Conservation (phyloP, 2,888 invertebrate genomes). For the Lapara coniferarum region DNA sequence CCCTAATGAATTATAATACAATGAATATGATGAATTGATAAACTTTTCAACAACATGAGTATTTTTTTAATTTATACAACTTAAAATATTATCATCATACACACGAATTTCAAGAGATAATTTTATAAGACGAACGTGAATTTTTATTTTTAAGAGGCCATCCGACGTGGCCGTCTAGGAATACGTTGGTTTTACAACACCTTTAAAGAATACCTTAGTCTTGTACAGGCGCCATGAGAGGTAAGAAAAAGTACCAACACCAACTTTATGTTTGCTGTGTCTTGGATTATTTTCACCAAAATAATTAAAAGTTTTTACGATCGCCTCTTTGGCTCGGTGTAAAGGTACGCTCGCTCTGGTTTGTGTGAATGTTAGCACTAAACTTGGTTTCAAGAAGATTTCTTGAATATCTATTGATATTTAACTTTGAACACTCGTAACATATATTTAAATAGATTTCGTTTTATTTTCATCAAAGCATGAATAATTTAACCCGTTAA, state of each 20-base stretch:
- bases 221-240: conserved; percentile 56
- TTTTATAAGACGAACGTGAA: conserved; percentile 40
- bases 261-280: conserved; percentile 73
- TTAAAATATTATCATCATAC: no score
- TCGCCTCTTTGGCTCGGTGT: conserved; percentile 61
- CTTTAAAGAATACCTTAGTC: conserved; percentile 78
- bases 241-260: conserved; percentile 71
- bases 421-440: background rate
- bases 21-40: no score
- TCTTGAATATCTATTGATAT: conserved; percentile 45
- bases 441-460: background rate
- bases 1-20: no score
- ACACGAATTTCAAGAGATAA: no score
- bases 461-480: no score
- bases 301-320: conserved; percentile 82
- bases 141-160: conserved; percentile 63
- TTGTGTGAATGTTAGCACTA: conserved; percentile 54
- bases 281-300: conserved; percentile 66
- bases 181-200: conserved; percentile 80
- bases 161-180: conserved; percentile 41
- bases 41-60: no score
- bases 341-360: conserved; percentile 53
- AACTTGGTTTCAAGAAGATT: conserved; percentile 43
- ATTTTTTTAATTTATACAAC: no score
- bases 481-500: no score